Evolutionary conservation across 2,888 invertebrate genomes (phyloP).

Genomic region (Loripinus fragilis): DNA sequence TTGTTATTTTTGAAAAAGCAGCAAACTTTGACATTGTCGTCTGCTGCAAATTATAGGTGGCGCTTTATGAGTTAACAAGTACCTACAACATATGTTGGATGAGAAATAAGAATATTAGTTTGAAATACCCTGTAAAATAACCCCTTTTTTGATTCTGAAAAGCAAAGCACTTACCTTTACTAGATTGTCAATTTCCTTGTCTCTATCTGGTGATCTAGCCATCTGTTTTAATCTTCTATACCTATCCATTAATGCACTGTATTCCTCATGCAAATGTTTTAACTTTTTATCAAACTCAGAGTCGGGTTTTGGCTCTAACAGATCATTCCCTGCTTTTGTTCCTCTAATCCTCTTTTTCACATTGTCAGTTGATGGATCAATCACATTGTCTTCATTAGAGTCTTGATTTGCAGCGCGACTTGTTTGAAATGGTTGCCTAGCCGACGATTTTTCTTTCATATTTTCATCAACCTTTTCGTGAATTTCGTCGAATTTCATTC

Average conservation of each 20-base stretch:
- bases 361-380: slow-evolving; percentile 65
- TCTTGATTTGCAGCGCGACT: slow-evolving; percentile 51
- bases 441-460: slow-evolving; percentile 68
- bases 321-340: slow-evolving; percentile 64
- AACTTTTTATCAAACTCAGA: slow-evolving; percentile 66
- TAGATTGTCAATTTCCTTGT: slow-evolving; percentile 76
- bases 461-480: slow-evolving; percentile 78
- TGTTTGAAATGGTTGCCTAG: slow-evolving; percentile 74
- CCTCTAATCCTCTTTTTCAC: slow-evolving; percentile 62
- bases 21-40: too few species aligned
- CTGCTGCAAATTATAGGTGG: too few species aligned
- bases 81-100: too few species aligned
- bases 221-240: slow-evolving; percentile 78
- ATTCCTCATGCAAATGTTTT: slow-evolving; percentile 75
- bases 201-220: slow-evolving; percentile 75
- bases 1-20: too few species aligned
- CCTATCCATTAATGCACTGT: slow-evolving; percentile 78
- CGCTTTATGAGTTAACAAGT: too few species aligned
- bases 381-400: slow-evolving; percentile 32
- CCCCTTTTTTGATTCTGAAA: too few species aligned
- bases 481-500: slow-evolving; percentile 82
- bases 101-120: too few species aligned
- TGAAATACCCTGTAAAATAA: too few species aligned
- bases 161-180: slow-evolving; percentile 77
- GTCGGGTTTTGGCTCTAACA: slow-evolving; percentile 61